Conservation (phyloP, 2,888 invertebrate genomes). For the Nebria brevicollis region DNA sequence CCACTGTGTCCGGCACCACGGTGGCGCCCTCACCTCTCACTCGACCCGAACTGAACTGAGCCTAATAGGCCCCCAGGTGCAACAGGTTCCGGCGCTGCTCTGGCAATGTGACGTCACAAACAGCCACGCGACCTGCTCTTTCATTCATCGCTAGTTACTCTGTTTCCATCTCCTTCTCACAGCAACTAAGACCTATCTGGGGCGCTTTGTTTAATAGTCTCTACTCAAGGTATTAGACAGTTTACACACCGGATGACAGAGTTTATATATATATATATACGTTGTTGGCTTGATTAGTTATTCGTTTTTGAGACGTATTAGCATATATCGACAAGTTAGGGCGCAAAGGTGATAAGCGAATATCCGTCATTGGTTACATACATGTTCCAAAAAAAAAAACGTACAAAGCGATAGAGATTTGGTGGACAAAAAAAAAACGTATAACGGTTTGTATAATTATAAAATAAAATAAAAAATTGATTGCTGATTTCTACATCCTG, state of each 20-base stretch:
- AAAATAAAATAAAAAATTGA: slow-evolving; percentile 41
- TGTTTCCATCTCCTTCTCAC: background rate
- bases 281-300: background rate
- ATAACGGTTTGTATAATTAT: slow-evolving; percentile 41
- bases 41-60: background rate
- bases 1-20: slow-evolving; percentile 13
- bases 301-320: no score
- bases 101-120: slow-evolving; percentile 2
- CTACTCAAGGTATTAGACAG: background rate
- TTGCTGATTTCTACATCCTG: slow-evolving; percentile 49
- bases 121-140: slow-evolving; percentile 10
- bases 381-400: background rate
- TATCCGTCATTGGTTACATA: background rate
- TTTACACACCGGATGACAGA: slow-evolving; percentile 4
- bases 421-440: background rate
- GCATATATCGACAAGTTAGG: background rate
- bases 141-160: background rate
- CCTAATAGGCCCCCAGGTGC: slow-evolving; percentile 11
- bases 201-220: background rate
- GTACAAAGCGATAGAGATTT: background rate
- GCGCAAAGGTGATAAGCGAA: background rate
- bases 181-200: background rate
- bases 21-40: slow-evolving; percentile 11
- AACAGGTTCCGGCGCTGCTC: slow-evolving; percentile 13
- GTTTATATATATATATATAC: background rate